These are phyloP conservation scores for Hyles lineata DNA, from an alignment of 2,888 invertebrate species.

Conservation along the genomic window DNA sequence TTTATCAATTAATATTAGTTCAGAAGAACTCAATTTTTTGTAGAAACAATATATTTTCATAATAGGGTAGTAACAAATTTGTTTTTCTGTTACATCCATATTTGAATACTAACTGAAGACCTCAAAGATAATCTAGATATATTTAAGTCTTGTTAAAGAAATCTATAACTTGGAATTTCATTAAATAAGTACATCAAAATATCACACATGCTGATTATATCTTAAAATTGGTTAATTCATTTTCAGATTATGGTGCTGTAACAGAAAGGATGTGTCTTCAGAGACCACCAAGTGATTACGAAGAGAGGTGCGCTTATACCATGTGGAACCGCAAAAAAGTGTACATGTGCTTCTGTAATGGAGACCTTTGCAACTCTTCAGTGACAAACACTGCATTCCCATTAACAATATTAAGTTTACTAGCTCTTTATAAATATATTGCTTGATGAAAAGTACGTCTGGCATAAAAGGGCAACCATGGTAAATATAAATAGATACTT, in stretches of 20 bases:
- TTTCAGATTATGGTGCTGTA: slow-evolving; percentile 93
- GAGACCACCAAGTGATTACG: slow-evolving; percentile 93
- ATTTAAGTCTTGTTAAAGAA: too few relatives aligned
- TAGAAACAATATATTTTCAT: too few relatives aligned
- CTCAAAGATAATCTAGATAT: too few relatives aligned
- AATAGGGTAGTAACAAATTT: too few relatives aligned
- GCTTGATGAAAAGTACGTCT: slow-evolving; percentile 9
- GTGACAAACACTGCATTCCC: slow-evolving; percentile 46
- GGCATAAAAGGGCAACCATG: neutral
- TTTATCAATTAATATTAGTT: too few relatives aligned
- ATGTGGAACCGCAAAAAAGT: slow-evolving; percentile 92
- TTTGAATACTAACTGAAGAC: too few relatives aligned
- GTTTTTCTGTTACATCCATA: too few relatives aligned
- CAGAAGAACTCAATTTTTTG: too few relatives aligned
- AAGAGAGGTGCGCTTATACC: slow-evolving; percentile 95
- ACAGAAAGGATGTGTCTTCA: slow-evolving; percentile 95
- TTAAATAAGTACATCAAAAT: neutral
- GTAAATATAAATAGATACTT: neutral
- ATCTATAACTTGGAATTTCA: too few relatives aligned
- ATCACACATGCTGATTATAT: neutral
- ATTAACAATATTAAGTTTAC: slow-evolving; percentile 49
- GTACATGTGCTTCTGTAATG: slow-evolving; percentile 95
- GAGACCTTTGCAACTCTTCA: slow-evolving; percentile 92
- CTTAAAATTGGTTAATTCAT: slow-evolving; percentile 31
- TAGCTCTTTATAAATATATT: slow-evolving; percentile 50